Percentiles rank a stretch among this genome's conserved stretches.
Conservation (phyloP, 2,888 invertebrate species). For the Pristionchus fissidentatus region DNA sequence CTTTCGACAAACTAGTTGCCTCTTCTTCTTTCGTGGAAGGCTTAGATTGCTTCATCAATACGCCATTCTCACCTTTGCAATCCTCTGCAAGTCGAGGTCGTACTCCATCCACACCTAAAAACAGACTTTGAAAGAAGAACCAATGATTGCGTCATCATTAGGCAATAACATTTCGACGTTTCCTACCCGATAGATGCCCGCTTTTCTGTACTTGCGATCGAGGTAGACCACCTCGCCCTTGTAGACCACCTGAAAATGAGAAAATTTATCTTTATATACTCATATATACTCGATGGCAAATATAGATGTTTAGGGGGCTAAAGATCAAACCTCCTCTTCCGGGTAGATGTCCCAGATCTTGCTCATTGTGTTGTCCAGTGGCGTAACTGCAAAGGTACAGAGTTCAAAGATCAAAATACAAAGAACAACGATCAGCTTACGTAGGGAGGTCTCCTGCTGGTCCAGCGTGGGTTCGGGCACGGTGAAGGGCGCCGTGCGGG, state of each 20-base stretch:
- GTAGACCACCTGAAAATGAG: not conserved
- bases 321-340: not conserved
- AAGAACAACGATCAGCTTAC: not conserved
- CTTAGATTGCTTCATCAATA: not conserved
- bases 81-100: not conserved
- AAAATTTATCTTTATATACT: too few species aligned
- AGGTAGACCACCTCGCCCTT: slow-evolving; percentile 13
- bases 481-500: not conserved
- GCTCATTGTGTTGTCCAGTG: not conserved
- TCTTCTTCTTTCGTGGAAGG: not conserved
- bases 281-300: too few species aligned
- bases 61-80: not conserved
- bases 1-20: too few species aligned
- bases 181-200: too few species aligned
- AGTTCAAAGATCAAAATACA: too few species aligned
- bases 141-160: too few species aligned
- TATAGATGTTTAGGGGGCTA: too few species aligned
- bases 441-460: not conserved
- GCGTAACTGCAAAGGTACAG: slow-evolving; percentile 11
- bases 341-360: not conserved
- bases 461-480: not conserved
- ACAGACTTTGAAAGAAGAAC: too few species aligned
- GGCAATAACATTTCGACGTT: too few species aligned
- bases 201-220: not conserved
- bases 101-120: not conserved